These are phyloP conservation scores for Fundulus diaphanus DNA, from an alignment of 2,797 vertebrate species.

Conservation along the genomic window DNA sequence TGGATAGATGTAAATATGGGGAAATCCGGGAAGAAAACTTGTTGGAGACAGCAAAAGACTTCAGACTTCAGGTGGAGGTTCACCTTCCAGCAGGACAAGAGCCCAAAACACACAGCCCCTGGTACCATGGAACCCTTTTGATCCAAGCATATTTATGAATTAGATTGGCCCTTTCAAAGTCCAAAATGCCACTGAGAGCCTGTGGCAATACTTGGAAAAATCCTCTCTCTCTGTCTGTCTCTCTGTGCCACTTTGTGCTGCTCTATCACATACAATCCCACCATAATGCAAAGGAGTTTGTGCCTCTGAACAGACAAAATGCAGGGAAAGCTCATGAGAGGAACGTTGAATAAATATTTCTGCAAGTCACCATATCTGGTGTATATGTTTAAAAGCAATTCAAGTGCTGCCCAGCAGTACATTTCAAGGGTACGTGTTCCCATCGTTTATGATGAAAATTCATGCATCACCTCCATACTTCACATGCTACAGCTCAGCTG, in stretches of 20 bases:
- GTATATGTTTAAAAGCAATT: background rate
- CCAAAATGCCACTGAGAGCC: background rate
- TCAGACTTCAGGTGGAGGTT: background rate
- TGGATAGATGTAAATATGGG: background rate
- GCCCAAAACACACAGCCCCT: background rate
- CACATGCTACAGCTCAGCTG: conserved; percentile 30
- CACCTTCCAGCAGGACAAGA: background rate
- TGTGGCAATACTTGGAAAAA: background rate
- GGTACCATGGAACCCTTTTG: background rate
- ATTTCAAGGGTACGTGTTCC: background rate
- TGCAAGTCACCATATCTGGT: background rate
- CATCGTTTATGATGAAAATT: too few relatives aligned
- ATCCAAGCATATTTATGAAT: background rate
- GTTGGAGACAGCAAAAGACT: background rate
- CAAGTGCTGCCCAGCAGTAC: background rate
- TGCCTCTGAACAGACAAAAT: background rate
- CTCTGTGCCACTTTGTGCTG: background rate
- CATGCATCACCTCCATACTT: conserved; percentile 17
- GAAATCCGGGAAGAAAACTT: background rate
- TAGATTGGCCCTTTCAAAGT: background rate
- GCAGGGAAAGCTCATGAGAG: background rate
- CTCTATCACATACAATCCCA: background rate
- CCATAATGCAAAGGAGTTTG: background rate
- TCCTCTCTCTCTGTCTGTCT: too few relatives aligned
- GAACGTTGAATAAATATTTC: background rate